phyloP scores from a whole-genome alignment of 2,797 vertebrate species.

The Sebastes hopkinsi region DNA sequence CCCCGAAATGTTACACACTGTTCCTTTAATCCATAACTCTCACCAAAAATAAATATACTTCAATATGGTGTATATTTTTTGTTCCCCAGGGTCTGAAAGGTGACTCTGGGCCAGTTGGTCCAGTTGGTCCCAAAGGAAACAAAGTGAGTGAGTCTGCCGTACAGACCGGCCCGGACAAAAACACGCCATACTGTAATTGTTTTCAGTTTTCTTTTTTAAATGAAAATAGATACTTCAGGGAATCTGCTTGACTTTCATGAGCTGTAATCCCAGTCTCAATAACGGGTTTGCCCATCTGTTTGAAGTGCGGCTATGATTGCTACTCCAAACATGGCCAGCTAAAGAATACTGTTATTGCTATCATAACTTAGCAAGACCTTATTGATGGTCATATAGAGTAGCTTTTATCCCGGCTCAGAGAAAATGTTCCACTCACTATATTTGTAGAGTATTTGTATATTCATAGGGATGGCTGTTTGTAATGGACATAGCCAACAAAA shows the following conservation, averaged over 20 bases:
- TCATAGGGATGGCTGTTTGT: slow-evolving; percentile 46
- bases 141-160: slow-evolving; percentile 84
- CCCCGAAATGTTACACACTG: no score
- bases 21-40: background rate
- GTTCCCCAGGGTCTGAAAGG: slow-evolving; percentile 89
- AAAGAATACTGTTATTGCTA: slow-evolving; percentile 47
- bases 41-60: slow-evolving; percentile 13
- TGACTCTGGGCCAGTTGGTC: slow-evolving; percentile 85
- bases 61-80: slow-evolving; percentile 62
- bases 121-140: slow-evolving; percentile 87
- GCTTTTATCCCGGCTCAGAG: slow-evolving; percentile 45
- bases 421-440: slow-evolving; percentile 33
- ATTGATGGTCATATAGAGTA: slow-evolving; percentile 41
- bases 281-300: slow-evolving; percentile 51
- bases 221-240: slow-evolving; percentile 18
- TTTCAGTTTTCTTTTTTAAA: background rate
- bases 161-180: slow-evolving; percentile 19
- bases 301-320: slow-evolving; percentile 65
- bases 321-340: slow-evolving; percentile 41
- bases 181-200: background rate
- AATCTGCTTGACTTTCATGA: slow-evolving; percentile 53
- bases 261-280: slow-evolving; percentile 38
- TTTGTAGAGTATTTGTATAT: slow-evolving; percentile 64
- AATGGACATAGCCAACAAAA: slow-evolving; percentile 46
- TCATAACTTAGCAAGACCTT: slow-evolving; percentile 36